These are phyloP conservation scores for Fundulus diaphanus DNA, from an alignment of 2,797 vertebrate species.

Conservation along the genomic window DNA sequence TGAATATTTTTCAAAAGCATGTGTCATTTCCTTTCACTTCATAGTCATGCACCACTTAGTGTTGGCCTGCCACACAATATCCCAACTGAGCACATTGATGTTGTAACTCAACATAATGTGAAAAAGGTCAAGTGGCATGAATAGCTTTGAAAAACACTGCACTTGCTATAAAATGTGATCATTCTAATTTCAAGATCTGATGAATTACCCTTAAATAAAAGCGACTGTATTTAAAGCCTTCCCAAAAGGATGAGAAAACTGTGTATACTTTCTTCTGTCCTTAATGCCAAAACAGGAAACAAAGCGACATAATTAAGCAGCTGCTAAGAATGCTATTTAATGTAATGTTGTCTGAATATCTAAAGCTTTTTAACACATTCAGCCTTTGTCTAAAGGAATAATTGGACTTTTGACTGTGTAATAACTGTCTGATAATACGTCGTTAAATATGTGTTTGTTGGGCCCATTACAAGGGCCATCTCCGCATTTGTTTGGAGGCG, in stretches of 20 bases:
- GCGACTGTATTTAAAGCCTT: neutral
- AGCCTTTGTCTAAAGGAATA: neutral
- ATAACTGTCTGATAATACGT: neutral
- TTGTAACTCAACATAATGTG: neutral
- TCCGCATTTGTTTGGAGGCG: conserved; percentile 13
- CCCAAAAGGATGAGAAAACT: neutral
- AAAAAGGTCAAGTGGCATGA: neutral
- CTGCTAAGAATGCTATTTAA: conserved; percentile 1
- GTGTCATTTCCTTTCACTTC: neutral
- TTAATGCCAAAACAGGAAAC: neutral
- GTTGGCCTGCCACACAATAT: too few relatives aligned
- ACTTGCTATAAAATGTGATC: neutral
- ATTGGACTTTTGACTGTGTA: neutral
- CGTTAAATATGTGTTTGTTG: conserved; percentile 12
- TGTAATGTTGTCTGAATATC: conserved; percentile 2
- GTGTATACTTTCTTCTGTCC: neutral
- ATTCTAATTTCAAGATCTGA: neutral
- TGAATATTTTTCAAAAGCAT: neutral
- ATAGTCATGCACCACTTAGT: too few relatives aligned
- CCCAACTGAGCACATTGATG: too few relatives aligned
- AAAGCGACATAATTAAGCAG: neutral
- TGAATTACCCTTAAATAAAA: neutral
- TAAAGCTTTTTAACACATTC: neutral
- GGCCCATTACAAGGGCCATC: neutral
- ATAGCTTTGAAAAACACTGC: neutral